Evolutionary conservation across 2,113 vertebrate genomes (phyloP).

Genomic region (Nannobrachium achirus): DNA sequence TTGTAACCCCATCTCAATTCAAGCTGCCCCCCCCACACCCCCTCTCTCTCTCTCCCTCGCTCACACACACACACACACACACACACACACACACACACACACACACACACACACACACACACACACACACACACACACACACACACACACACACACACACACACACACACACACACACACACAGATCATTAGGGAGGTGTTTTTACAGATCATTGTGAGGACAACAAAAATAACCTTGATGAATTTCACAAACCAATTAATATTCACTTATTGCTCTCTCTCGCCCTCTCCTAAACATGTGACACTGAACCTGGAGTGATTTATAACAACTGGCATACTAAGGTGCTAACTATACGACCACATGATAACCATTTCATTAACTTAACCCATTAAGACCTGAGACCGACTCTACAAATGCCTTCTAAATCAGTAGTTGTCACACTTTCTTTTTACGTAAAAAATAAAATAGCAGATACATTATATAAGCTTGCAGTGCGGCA

Average conservation of each 20-base stretch:
- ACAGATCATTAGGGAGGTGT: slow-evolving; percentile 61
- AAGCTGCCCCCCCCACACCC: slow-evolving; percentile 67
- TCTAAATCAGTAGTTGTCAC: no score
- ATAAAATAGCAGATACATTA: no score
- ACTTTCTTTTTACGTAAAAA: no score
- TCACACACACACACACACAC: neutral
- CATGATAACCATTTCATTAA: slow-evolving; percentile 67
- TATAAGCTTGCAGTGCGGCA: no score
- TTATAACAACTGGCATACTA: slow-evolving; percentile 61
- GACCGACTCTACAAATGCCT: no score
- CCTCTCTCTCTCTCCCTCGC: no score
- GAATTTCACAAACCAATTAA: slow-evolving; percentile 78
- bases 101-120: no score
- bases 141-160: no score
- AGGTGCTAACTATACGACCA: slow-evolving; percentile 57
- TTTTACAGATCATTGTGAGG: slow-evolving; percentile 71
- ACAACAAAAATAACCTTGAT: slow-evolving; percentile 71
- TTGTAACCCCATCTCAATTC: slow-evolving; percentile 55
- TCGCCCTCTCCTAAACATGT: slow-evolving; percentile 51
- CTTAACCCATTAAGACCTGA: no score
- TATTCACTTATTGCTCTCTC: slow-evolving; percentile 52
- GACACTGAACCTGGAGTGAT: slow-evolving; percentile 64
- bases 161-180: no score
- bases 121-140: no score
- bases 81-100: no score